Conservation (phyloP, 2,888 invertebrate species). For the Antheraea yamamai region DNA sequence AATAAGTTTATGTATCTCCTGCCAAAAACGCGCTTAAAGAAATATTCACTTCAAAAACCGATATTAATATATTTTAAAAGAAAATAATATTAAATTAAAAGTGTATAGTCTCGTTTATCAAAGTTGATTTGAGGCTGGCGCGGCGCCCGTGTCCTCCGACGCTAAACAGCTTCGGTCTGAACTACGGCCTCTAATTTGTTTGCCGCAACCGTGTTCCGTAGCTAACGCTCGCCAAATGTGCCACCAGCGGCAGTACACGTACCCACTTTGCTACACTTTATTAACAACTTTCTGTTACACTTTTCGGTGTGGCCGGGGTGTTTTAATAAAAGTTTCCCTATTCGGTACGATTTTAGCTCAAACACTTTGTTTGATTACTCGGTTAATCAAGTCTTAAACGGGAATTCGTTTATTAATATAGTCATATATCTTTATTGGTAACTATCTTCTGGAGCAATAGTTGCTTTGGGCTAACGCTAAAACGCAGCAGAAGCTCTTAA, state of each 20-base stretch:
- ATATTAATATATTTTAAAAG: neutral
- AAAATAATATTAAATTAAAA: neutral
- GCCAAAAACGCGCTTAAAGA: too few species aligned
- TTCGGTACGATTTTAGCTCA: neutral
- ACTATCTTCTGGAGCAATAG: too few species aligned
- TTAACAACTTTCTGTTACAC: conserved; percentile 7
- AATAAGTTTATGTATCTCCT: neutral
- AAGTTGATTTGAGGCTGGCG: neutral
- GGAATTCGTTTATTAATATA: neutral
- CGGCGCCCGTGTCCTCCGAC: conserved; percentile 16
- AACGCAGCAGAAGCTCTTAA: too few species aligned
- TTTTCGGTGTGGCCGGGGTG: neutral
- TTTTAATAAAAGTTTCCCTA: neutral
- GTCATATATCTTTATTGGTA: too few species aligned
- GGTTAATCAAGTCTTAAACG: neutral
- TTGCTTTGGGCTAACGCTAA: too few species aligned
- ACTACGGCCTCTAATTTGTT: conserved; percentile 44
- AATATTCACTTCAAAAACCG: neutral
- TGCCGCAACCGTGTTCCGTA: conserved; percentile 36
- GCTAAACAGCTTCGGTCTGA: conserved; percentile 29
- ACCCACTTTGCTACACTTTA: neutral
- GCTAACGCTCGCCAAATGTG: conserved; percentile 31
- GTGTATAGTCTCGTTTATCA: neutral
- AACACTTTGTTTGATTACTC: neutral
- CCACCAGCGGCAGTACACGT: conserved; percentile 21